Conservation (phyloP, 1,140 invertebrate species). For the Drosophila prosaltans region DNA sequence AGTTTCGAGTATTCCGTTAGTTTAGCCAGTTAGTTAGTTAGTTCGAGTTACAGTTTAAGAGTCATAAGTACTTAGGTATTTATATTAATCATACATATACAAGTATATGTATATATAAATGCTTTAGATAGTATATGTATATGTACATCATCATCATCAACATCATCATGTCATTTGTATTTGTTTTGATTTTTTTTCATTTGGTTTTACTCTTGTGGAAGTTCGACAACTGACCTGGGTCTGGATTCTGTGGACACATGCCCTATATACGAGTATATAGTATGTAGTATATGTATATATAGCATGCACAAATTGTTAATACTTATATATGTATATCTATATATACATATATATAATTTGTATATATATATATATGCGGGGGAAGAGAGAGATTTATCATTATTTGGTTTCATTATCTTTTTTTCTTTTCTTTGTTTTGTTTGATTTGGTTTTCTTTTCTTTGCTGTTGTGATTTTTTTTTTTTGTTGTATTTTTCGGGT, state of each 20-base stretch:
- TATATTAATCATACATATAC: conserved; percentile 1
- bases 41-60: conserved; percentile 65
- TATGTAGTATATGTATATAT: conserved; percentile 18
- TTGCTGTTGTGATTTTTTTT: conserved; percentile 23
- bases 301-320: conserved; percentile 56
- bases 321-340: conserved; percentile 27
- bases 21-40: conserved; percentile 61
- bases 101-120: conserved; percentile 39
- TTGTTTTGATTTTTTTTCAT: background rate
- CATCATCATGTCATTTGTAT: no score
- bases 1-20: conserved; percentile 45
- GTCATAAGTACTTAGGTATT: conserved; percentile 57
- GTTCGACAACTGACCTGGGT: conserved; percentile 79
- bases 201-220: conserved; percentile 61
- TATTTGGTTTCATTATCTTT: background rate
- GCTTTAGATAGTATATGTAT: conserved; percentile 20
- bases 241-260: conserved; percentile 63
- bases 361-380: conserved; percentile 27
- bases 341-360: conserved; percentile 21
- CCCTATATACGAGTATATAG: conserved; percentile 45
- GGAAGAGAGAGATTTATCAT: conserved; percentile 16
- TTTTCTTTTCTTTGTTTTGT: background rate
- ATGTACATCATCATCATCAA: background rate
- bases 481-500: background rate
- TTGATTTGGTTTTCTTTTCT: background rate